Conservation (phyloP, 2,888 invertebrate species). For the Stomorhina lunata region DNA sequence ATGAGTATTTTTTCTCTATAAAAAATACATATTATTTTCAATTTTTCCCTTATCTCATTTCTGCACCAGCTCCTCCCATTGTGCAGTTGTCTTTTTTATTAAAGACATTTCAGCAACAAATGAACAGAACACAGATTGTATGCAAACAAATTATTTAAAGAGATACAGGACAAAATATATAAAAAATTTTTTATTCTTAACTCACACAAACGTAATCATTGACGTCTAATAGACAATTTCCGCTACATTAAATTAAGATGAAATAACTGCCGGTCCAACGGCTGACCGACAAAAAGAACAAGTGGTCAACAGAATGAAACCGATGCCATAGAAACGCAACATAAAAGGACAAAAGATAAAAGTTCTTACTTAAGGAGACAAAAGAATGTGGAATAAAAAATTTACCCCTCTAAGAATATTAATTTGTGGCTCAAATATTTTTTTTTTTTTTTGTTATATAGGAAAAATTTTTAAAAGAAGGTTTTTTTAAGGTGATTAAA, state of each 20-base stretch:
- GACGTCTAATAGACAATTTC: constrained; percentile 54
- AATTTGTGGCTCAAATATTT: not conserved
- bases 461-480: too few species aligned
- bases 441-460: too few species aligned
- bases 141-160: constrained; percentile 2
- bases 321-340: not conserved
- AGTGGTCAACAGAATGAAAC: not conserved
- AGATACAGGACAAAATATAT: not conserved
- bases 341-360: not conserved
- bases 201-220: not conserved
- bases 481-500: not conserved
- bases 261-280: not conserved
- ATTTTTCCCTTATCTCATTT: too few species aligned
- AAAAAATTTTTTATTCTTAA: too few species aligned
- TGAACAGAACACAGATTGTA: not conserved
- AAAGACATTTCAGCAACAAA: not conserved
- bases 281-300: too few species aligned
- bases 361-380: not conserved
- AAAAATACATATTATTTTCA: too few species aligned
- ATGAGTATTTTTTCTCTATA: too few species aligned
- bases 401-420: not conserved
- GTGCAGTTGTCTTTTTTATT: not conserved
- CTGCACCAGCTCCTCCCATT: too few species aligned
- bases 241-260: constrained; percentile 57
- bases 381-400: not conserved